Base-by-base conservation (phyloP, 2,113 vertebrate species). In the Lepus timidus region DNA sequence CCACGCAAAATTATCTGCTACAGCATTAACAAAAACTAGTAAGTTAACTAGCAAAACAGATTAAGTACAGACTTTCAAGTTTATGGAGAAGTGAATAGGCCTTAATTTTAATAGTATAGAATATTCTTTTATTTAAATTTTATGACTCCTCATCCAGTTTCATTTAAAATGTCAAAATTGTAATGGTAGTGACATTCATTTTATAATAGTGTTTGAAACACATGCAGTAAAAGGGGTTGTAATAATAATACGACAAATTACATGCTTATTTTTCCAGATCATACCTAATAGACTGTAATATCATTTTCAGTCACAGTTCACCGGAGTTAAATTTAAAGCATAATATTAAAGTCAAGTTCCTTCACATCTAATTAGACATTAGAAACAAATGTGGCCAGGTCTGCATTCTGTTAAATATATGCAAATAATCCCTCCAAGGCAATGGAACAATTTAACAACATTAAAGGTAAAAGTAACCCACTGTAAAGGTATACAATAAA, bases 351-450 rank as follows among this genome's bases (percentile, higher is more conserved):
- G 92, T 96, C 83, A 96, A 97, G 87, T 97, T 97, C 95, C 88
- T 97, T 97, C 95, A 96, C 92, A 97, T 98, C 97, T 98, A 97
- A 97, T 97, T 97, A 97, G 74, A 91, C 95, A 97, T 96, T 97
- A 88, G 96, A 97, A 98, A 67, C 83, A 98, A 98, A 98, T 39
- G 68, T 88, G 64, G 58, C 90, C 82, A 95, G 96, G 96, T 95
- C 95, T 39, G 85, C 76, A 81, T 81, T 93, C 95, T 97, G 79
- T 95, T 97, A 97, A 98, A 94, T 87, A 78, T 52, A 97, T 75
- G 75, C 93, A 97, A 98, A 97, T 91, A 97, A 97, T 91, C 49
- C 19, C 68, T 97, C 88, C 6, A 52, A 93, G 88, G 67, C 2
- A 61, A 97, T 4, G 88, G 76, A 97, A 94, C 11, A 75, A 85